Percentiles rank a stretch among this genome's conserved stretches.
phyloP scores from a whole-genome alignment of 2,888 invertebrate species.

The Calephelis perditalis region DNA sequence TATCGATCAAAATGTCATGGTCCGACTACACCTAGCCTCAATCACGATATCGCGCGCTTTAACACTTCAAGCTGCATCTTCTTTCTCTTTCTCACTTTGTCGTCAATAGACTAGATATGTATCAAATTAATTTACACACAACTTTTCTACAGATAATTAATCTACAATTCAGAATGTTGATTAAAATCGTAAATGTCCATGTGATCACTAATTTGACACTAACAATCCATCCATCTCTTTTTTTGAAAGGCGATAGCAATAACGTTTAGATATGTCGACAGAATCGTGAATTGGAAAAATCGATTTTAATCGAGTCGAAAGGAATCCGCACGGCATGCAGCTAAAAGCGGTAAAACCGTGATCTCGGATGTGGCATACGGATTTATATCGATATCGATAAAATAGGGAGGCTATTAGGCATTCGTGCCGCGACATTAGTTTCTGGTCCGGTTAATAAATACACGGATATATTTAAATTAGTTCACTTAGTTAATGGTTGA shows the following conservation, averaged over 20 bases:
- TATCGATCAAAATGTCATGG: conserved; percentile 77
- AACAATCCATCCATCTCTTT: no score
- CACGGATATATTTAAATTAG: conserved; percentile 65
- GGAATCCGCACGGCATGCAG: conserved; percentile 60
- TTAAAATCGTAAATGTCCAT: no score
- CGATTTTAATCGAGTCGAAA: conserved; percentile 17
- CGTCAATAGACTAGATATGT: conserved; percentile 15
- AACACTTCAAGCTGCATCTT: conserved; percentile 49
- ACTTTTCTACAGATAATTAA: not conserved
- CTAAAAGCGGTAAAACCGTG: conserved; percentile 64
- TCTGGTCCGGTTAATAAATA: conserved; percentile 69
- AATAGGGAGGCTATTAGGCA: conserved; percentile 76
- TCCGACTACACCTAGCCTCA: conserved; percentile 67
- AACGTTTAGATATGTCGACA: not conserved
- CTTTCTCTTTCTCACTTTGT: conserved; percentile 16
- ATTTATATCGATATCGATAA: conserved; percentile 54
- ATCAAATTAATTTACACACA: no score
- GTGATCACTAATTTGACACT: no score
- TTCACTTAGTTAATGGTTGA: conserved; percentile 77
- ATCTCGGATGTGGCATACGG: conserved; percentile 67
- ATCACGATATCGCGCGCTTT: conserved; percentile 49
- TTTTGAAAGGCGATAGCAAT: conserved; percentile 2
- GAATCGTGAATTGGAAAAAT: conserved; percentile 7
- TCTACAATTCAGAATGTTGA: conserved; percentile 6
- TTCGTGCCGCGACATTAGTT: conserved; percentile 69